Conservation (phyloP, 2,888 invertebrate genomes). For the Melieria picta region DNA sequence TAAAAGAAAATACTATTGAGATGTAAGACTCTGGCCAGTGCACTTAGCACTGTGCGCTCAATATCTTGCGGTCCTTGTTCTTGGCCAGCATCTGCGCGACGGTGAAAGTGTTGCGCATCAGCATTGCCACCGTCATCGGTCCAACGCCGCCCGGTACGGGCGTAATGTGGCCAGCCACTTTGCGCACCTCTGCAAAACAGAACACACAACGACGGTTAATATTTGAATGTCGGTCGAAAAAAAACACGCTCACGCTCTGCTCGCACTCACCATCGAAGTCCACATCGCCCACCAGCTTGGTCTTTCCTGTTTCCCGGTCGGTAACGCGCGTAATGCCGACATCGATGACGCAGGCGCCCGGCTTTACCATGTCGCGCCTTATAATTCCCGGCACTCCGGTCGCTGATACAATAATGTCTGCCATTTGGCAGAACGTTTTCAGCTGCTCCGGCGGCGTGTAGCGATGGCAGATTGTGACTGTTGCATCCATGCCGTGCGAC, state of each 20-base stretch:
- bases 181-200: constrained; percentile 72
- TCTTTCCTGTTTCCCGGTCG: constrained; percentile 73
- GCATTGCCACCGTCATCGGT: constrained; percentile 94
- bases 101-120: constrained; percentile 87
- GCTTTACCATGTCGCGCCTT: constrained; percentile 86
- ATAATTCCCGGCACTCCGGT: constrained; percentile 79
- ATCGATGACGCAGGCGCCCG: constrained; percentile 88
- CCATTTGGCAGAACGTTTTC: constrained; percentile 70
- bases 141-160: constrained; percentile 94
- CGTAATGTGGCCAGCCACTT: constrained; percentile 85
- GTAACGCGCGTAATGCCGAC: constrained; percentile 84
- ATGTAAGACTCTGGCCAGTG: background rate
- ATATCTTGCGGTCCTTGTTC: background rate
- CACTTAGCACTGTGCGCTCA: background rate
- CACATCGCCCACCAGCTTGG: constrained; percentile 86
- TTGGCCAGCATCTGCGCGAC: constrained; percentile 71
- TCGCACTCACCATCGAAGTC: constrained; percentile 77
- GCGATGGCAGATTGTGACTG: constrained; percentile 89
- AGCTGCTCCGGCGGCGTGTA: constrained; percentile 84
- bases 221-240: background rate
- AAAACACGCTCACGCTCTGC: background rate
- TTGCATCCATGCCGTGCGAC: constrained; percentile 82
- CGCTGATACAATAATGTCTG: constrained; percentile 66
- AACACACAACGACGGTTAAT: background rate
- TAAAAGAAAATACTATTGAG: background rate